These are phyloP conservation scores for Phlogophora meticulosa DNA, from an alignment of 2,888 invertebrate species.

Conservation along the genomic window DNA sequence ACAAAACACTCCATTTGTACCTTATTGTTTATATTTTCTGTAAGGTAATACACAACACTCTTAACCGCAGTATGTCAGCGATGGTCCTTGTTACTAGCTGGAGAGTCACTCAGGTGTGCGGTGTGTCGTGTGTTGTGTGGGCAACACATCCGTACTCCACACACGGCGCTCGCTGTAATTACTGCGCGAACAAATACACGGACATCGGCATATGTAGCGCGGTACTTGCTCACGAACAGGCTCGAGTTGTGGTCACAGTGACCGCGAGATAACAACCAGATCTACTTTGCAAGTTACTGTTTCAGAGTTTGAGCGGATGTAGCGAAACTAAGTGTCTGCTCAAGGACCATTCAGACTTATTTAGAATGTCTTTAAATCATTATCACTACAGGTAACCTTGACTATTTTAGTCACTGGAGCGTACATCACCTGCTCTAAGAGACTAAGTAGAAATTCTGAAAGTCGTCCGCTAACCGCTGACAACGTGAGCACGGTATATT, in stretches of 20 bases:
- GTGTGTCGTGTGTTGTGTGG: conserved; percentile 1
- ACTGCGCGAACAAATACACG: conserved; percentile 23
- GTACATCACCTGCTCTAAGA: not conserved
- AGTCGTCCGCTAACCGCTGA: not conserved
- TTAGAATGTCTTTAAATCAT: not conserved
- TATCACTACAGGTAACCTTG: too few species aligned
- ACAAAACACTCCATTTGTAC: too few species aligned
- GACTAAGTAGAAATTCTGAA: not conserved
- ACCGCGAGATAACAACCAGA: not conserved
- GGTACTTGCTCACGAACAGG: not conserved
- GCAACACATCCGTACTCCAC: not conserved
- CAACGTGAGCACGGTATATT: conserved; percentile 8
- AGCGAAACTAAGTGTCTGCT: not conserved
- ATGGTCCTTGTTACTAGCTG: not conserved
- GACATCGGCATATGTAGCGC: not conserved
- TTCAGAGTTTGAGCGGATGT: not conserved
- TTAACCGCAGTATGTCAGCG: not conserved
- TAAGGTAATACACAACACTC: not conserved
- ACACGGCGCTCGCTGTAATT: conserved; percentile 24
- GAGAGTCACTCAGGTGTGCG: conserved; percentile 3
- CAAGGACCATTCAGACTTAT: not conserved
- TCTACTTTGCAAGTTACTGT: not conserved
- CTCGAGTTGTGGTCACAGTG: not conserved
- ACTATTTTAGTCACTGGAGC: too few species aligned
- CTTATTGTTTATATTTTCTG: not conserved